Conservation (phyloP, 2,113 vertebrate genomes). For the Coptodon bakossiorum region DNA sequence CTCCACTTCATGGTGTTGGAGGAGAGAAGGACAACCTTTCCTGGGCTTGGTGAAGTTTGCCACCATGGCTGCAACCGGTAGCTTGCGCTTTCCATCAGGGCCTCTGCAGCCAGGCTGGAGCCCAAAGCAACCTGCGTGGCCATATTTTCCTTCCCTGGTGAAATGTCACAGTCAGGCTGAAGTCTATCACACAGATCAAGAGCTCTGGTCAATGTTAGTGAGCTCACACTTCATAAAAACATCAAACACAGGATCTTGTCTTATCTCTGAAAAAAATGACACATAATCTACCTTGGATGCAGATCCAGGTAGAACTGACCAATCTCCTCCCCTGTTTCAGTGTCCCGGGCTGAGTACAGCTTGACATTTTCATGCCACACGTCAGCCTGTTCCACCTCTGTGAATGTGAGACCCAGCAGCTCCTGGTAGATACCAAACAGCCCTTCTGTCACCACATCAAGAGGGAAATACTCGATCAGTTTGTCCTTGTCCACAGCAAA, state of each 20-base stretch:
- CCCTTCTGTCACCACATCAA: conserved; percentile 85
- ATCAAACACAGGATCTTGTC: not conserved
- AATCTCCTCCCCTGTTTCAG: conserved; percentile 76
- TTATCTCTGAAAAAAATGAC: not conserved
- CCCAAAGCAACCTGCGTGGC: conserved; percentile 90
- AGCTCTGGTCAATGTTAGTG: not conserved
- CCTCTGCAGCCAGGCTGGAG: conserved; percentile 85
- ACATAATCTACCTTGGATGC: conserved; percentile 79
- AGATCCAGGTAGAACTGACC: conserved; percentile 94
- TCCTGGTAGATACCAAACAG: conserved; percentile 88
- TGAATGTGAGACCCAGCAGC: conserved; percentile 84
- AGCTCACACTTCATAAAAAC: not conserved
- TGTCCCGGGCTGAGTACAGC: conserved; percentile 81
- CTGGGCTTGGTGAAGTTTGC: conserved; percentile 93
- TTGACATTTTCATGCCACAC: conserved; percentile 85
- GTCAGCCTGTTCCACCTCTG: conserved; percentile 70
- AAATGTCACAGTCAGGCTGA: not conserved
- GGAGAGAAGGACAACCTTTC: conserved; percentile 75
- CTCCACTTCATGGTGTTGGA: conserved; percentile 96
- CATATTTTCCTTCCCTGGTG: conserved; percentile 88
- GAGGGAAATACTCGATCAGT: conserved; percentile 89
- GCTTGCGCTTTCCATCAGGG: conserved; percentile 78
- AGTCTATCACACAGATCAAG: not conserved
- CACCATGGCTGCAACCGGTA: conserved; percentile 91
- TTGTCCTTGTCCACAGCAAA: conserved; percentile 90